Evolutionary conservation across 2,113 vertebrate species (phyloP).

Genomic region (Ceyx margarethae): DNA sequence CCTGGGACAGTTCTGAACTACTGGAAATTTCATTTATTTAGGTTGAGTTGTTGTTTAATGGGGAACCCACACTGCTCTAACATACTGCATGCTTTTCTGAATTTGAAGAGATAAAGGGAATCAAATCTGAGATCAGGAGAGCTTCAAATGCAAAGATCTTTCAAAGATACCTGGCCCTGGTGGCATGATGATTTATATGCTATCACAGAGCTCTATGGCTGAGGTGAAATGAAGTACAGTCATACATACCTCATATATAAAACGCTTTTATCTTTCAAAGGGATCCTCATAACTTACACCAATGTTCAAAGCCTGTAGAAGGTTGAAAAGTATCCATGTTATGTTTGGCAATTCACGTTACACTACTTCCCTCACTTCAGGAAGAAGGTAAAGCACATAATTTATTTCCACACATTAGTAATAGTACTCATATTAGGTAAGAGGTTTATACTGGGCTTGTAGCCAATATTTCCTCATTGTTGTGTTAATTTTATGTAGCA

Average conservation of each 20-base stretch:
- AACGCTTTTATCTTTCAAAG: background rate
- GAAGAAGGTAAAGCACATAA: background rate
- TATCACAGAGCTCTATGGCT: background rate
- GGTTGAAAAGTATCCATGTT: background rate
- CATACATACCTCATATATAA: background rate
- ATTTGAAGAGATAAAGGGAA: constrained; percentile 15
- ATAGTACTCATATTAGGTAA: background rate
- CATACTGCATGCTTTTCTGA: background rate
- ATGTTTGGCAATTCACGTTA: background rate
- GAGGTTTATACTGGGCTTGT: background rate
- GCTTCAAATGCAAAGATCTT: constrained; percentile 5
- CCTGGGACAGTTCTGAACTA: background rate
- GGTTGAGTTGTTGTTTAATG: background rate
- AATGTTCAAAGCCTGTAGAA: background rate
- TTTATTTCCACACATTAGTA: background rate
- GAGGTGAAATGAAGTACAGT: background rate
- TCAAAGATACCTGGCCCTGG: background rate
- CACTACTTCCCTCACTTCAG: background rate
- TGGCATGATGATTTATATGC: background rate
- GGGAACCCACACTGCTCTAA: background rate
- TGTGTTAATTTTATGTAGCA: background rate
- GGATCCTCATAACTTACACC: background rate
- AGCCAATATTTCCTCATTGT: background rate
- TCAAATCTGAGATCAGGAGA: constrained; percentile 18
- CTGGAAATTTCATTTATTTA: background rate